phyloP scores from a whole-genome alignment of 1,140 invertebrate species.

The Drosophila sechellia region DNA sequence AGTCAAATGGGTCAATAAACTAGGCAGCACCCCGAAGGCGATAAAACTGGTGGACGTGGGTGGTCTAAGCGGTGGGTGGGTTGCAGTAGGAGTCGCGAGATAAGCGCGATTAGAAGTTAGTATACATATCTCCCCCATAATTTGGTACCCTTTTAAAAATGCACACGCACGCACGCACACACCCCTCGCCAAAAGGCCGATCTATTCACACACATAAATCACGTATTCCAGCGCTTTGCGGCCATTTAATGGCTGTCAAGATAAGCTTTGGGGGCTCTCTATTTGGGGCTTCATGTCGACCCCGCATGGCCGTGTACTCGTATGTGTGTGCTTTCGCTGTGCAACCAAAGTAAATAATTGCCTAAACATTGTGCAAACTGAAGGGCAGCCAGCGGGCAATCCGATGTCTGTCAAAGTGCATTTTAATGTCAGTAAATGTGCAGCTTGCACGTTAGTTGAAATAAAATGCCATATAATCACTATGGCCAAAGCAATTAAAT shows the following conservation, averaged over 20 bases:
- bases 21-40: slow-evolving; percentile 57
- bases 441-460: slow-evolving; percentile 30
- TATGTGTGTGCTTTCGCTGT: slow-evolving; percentile 1
- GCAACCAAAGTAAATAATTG: slow-evolving; percentile 73
- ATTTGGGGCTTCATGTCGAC: slow-evolving; percentile 7
- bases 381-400: slow-evolving; percentile 20
- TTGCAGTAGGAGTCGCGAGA: slow-evolving; percentile 51
- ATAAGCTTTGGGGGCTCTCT: slow-evolving; percentile 61
- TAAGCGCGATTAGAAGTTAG: slow-evolving; percentile 67
- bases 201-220: slow-evolving; percentile 54
- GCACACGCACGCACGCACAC: slow-evolving; percentile 47
- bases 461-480: slow-evolving; percentile 31
- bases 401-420: slow-evolving; percentile 57
- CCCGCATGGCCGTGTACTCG: neutral
- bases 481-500: slow-evolving; percentile 28
- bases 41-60: slow-evolving; percentile 63
- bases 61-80: neutral
- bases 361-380: slow-evolving; percentile 64
- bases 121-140: slow-evolving; percentile 1
- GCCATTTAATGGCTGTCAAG: slow-evolving; percentile 81
- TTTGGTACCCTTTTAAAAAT: slow-evolving; percentile 59
- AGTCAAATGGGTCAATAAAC: slow-evolving; percentile 75
- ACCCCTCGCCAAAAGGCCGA: slow-evolving; percentile 4
- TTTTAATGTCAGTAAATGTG: slow-evolving; percentile 43
- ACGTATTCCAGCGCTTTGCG: slow-evolving; percentile 72